These are phyloP conservation scores for Sialia sialis DNA, from an alignment of 2,113 vertebrate species.

Conservation along the genomic window DNA sequence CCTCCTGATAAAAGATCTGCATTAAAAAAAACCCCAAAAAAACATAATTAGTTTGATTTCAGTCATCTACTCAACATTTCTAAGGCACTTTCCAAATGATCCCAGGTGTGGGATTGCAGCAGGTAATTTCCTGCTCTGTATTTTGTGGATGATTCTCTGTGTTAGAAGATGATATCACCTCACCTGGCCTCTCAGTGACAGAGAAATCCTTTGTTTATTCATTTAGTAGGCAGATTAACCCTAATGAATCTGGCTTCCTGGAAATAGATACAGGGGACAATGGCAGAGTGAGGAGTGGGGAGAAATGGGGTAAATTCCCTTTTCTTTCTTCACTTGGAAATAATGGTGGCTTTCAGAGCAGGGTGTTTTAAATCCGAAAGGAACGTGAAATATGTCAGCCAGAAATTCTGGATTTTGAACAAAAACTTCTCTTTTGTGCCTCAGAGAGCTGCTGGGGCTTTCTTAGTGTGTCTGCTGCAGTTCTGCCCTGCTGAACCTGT, in stretches of 20 bases:
- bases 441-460: not conserved
- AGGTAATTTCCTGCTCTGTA: slow-evolving; percentile 88
- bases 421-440: slow-evolving; percentile 15
- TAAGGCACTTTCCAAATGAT: slow-evolving; percentile 61
- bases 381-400: slow-evolving; percentile 88
- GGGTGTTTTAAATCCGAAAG: slow-evolving; percentile 83
- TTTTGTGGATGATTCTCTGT: slow-evolving; percentile 84
- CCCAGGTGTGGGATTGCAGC: slow-evolving; percentile 89
- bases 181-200: slow-evolving; percentile 91
- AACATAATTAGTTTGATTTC: slow-evolving; percentile 34
- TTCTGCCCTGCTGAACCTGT: not conserved
- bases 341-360: slow-evolving; percentile 84
- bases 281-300: slow-evolving; percentile 65
- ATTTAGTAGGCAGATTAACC: slow-evolving; percentile 89
- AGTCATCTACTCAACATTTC: slow-evolving; percentile 65
- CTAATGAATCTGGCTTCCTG: slow-evolving; percentile 87
- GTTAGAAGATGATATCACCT: slow-evolving; percentile 89
- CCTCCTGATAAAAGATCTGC: slow-evolving; percentile 7
- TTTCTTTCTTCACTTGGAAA: slow-evolving; percentile 98
- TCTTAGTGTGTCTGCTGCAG: not conserved
- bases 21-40: not conserved
- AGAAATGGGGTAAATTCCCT: slow-evolving; percentile 76
- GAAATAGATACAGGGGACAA: slow-evolving; percentile 86
- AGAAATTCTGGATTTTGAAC: slow-evolving; percentile 70
- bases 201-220: slow-evolving; percentile 97